Conservation (phyloP, 2,113 vertebrate genomes). For the Sarotherodon lohbergeri region DNA sequence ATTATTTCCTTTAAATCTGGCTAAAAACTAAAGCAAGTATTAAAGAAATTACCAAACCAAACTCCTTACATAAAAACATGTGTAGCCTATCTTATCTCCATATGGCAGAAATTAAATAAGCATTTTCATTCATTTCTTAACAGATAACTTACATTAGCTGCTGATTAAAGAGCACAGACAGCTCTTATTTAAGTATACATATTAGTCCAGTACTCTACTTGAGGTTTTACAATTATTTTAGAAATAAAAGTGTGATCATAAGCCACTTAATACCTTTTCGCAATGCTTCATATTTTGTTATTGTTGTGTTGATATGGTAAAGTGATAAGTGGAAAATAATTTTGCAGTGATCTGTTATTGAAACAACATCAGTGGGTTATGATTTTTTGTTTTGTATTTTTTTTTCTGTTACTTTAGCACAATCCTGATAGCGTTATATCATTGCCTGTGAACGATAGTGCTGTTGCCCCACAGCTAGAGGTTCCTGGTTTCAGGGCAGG, state of each 20-base stretch:
- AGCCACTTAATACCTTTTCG: background rate
- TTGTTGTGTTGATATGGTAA: background rate
- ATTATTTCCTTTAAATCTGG: background rate
- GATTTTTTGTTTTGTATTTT: background rate
- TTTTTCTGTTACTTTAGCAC: background rate
- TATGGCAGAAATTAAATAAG: background rate
- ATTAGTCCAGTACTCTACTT: background rate
- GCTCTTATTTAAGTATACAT: background rate
- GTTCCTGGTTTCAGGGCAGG: background rate
- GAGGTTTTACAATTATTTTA: background rate
- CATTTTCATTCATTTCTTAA: conserved; percentile 45
- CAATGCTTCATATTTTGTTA: background rate
- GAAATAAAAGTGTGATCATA: background rate
- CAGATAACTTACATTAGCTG: conserved; percentile 24
- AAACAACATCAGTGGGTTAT: background rate
- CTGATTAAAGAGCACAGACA: conserved; percentile 35
- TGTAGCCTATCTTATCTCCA: background rate
- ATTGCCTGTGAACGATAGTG: background rate
- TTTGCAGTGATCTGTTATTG: background rate
- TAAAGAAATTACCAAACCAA: background rate
- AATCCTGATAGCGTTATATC: background rate
- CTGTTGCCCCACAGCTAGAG: background rate
- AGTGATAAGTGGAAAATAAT: background rate
- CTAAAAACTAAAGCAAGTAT: background rate
- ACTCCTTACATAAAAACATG: background rate